Conservation (phyloP, 2,888 invertebrate genomes). For the Ormyrus rosae region DNA sequence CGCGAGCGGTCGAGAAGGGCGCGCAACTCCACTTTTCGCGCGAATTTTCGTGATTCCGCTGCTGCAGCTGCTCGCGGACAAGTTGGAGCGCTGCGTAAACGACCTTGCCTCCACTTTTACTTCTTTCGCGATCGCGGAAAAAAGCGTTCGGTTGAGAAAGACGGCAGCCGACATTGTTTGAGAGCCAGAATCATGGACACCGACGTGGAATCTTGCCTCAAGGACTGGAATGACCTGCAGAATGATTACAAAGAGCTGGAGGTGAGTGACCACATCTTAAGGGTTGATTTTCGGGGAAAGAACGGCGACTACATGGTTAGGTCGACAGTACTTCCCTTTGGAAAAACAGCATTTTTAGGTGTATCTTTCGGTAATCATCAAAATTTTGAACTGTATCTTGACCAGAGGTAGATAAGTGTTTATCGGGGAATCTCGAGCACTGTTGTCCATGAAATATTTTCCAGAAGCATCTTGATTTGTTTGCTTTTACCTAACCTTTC, state of each 20-base stretch:
- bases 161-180: conserved; percentile 42
- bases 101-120: neutral
- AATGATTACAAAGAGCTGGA: conserved; percentile 88
- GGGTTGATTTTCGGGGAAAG: neutral
- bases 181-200: conserved; percentile 77
- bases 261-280: conserved; percentile 77
- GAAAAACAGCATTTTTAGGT: too few relatives aligned
- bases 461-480: conserved; percentile 35
- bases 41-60: neutral
- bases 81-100: neutral
- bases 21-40: conserved; percentile 29
- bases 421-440: conserved; percentile 31
- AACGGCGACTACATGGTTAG: conserved; percentile 6
- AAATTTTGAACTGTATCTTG: conserved; percentile 4
- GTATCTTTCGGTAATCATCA: neutral
- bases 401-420: neutral
- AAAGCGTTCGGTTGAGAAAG: neutral
- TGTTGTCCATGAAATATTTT: conserved; percentile 5
- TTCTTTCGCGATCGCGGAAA: neutral
- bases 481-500: conserved; percentile 42
- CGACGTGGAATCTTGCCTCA: conserved; percentile 78
- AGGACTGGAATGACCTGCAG: conserved; percentile 88
- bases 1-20: neutral
- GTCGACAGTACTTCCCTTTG: neutral
- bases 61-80: neutral